These are phyloP conservation scores for Megalonaias nervosa DNA, from an alignment of 1,140 invertebrate genomes.

Conservation along the genomic window DNA sequence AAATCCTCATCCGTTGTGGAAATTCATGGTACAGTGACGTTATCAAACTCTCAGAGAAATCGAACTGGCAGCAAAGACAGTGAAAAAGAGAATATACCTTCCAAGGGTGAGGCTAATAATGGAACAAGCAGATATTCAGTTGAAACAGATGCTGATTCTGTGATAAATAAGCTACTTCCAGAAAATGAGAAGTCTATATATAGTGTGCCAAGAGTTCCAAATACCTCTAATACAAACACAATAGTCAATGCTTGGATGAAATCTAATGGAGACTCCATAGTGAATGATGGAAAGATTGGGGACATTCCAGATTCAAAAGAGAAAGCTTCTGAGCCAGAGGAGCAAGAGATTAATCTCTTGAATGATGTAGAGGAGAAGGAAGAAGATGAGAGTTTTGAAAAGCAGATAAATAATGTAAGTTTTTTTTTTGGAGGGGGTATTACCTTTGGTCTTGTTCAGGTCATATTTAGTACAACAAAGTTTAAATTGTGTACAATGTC, in stretches of 20 bases:
- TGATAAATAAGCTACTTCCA: too few species aligned
- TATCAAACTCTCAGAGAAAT: conserved; percentile 9
- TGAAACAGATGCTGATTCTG: too few species aligned
- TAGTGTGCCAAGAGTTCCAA: too few species aligned
- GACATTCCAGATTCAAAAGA: conserved; percentile 1
- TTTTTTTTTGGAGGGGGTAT: not conserved
- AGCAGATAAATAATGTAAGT: conserved; percentile 50
- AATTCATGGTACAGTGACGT: not conserved
- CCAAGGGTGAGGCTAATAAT: not conserved
- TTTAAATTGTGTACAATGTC: too few species aligned
- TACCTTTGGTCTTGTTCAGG: not conserved
- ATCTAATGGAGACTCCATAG: too few species aligned
- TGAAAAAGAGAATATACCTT: conserved; percentile 65
- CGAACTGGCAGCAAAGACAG: conserved; percentile 57
- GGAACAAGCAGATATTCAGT: too few species aligned
- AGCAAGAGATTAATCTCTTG: conserved; percentile 13
- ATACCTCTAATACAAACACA: too few species aligned
- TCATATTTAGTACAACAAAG: not conserved
- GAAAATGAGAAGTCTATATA: too few species aligned
- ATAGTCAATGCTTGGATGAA: too few species aligned
- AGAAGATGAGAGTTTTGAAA: conserved; percentile 47
- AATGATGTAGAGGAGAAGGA: conserved; percentile 22
- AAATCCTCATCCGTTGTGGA: conserved; percentile 2
- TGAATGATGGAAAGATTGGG: not conserved
- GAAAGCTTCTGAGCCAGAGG: conserved; percentile 1